Evolutionary conservation across 2,113 vertebrate genomes (phyloP).

Genomic region (Xerus inauris): DNA sequence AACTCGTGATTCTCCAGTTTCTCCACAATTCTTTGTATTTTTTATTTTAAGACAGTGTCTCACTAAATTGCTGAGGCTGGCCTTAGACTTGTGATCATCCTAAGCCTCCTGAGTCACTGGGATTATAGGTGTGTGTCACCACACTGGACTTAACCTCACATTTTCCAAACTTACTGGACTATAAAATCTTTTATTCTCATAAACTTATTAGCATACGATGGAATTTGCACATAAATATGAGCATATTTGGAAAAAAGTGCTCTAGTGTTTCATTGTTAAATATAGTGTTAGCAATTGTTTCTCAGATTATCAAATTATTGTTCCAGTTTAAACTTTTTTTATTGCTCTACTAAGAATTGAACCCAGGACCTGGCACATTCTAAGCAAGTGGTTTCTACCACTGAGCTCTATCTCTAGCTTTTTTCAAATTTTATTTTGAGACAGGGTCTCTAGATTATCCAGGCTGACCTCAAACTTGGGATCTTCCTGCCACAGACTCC

Average conservation of each 20-base stretch:
- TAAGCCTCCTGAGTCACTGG: no score
- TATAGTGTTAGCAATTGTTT: background rate
- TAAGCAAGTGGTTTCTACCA: no score
- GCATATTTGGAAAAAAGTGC: constrained; percentile 28
- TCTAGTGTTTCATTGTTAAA: constrained; percentile 16
- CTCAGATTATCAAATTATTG: constrained; percentile 34
- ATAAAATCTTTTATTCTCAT: constrained; percentile 16
- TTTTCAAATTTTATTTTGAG: background rate
- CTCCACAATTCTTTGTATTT: no score
- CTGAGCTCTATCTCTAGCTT: background rate
- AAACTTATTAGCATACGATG: background rate
- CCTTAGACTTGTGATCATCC: no score
- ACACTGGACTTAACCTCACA: background rate
- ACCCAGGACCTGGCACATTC: no score
- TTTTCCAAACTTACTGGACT: constrained; percentile 20
- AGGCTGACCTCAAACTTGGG: background rate
- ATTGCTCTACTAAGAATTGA: no score
- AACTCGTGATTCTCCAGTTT: no score
- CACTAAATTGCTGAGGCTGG: no score
- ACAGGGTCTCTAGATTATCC: background rate
- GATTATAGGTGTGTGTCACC: no score
- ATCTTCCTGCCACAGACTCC: no score
- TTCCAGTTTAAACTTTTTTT: background rate
- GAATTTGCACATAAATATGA: background rate
- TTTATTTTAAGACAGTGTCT: no score